Evolutionary conservation across 2,113 vertebrate species (phyloP), one percentile per base, ranked within the genome.

Genomic region (Charina bottae): DNA sequence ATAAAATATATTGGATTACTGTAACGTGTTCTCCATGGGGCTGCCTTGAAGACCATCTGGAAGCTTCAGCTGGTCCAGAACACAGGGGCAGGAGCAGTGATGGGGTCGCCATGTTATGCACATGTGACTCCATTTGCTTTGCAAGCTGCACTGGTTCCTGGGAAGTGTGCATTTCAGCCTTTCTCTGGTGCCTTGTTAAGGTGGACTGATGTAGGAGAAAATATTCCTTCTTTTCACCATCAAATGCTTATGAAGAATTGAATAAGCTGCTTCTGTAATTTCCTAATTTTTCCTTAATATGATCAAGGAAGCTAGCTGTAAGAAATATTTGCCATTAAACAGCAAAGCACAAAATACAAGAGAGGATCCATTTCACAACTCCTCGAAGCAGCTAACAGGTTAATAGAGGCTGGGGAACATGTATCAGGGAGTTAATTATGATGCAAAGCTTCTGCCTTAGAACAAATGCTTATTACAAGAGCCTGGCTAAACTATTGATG

Each of bases 231-330:
- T 72, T 88, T 9, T 62, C 60, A 88, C 11, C 21, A 68, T 72
- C 56, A 89, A 86, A 54, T n/a, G 9, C 54, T 55, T 78, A 37
- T 56, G 64, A 24, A n/a, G 86, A 59, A 87, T 42, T 28, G 33
- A 60, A 60, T n/a, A 59, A 72, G 19, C 28, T 53, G 11, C 23
- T 55, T 64, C 64, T 37, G 10, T 26, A 92, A 59, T 2, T 15
- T 64, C 64, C 60, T 72, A 62, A 84, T 89, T 68, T 53, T 54
- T 85, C 55, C 28, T 86, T 93, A 88, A 92, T 87, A 23, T 84
- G 84, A 93, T 64, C 24, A 83, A 91, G 88, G 88, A 85, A 78
- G 19, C 21, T 87, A 68, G 68, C 26, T 84, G 6, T 26, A 53
- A 46, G 37, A 58, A 93, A 89, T 13, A 21, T 21, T 24, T 0